Percentiles rank a stretch among this genome's conserved stretches.
These are phyloP conservation scores for Clamator glandarius DNA, from an alignment of 2,797 vertebrate species.

Conservation along the genomic window DNA sequence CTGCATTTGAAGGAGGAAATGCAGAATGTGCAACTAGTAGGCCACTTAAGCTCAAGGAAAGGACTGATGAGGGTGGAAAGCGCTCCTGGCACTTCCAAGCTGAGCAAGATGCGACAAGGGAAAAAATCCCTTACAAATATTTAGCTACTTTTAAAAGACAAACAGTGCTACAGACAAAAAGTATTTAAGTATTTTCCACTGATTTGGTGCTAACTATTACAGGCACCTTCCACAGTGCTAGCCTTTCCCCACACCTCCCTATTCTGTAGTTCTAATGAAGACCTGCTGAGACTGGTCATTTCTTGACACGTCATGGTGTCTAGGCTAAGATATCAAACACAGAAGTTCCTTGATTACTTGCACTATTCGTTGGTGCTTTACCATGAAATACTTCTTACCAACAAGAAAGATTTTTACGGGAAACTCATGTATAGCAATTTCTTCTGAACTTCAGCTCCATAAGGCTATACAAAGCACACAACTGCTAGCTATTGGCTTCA, in stretches of 20 bases:
- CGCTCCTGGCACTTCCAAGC: neutral
- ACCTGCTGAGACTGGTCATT: neutral
- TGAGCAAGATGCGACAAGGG: neutral
- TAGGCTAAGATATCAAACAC: neutral
- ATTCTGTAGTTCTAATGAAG: neutral
- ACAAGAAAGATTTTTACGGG: neutral
- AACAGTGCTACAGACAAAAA: neutral
- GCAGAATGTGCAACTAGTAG: neutral
- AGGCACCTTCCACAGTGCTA: neutral
- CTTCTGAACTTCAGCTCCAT: neutral
- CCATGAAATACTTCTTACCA: neutral
- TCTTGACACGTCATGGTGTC: neutral
- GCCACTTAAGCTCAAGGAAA: neutral
- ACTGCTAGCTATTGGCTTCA: neutral
- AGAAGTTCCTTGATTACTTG: neutral
- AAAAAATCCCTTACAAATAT: neutral
- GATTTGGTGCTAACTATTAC: neutral
- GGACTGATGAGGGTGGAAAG: neutral
- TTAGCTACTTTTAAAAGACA: neutral
- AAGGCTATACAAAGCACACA: neutral
- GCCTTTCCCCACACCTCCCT: neutral
- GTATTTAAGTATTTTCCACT: neutral
- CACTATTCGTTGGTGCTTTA: neutral
- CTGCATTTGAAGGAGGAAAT: constrained; percentile 1
- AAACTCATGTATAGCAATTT: neutral